A percentile compares a stretch with the other conserved stretches of the same genome.
Evolutionary conservation across 2,888 invertebrate species (phyloP).

Genomic region (Tenodera sinensis): DNA sequence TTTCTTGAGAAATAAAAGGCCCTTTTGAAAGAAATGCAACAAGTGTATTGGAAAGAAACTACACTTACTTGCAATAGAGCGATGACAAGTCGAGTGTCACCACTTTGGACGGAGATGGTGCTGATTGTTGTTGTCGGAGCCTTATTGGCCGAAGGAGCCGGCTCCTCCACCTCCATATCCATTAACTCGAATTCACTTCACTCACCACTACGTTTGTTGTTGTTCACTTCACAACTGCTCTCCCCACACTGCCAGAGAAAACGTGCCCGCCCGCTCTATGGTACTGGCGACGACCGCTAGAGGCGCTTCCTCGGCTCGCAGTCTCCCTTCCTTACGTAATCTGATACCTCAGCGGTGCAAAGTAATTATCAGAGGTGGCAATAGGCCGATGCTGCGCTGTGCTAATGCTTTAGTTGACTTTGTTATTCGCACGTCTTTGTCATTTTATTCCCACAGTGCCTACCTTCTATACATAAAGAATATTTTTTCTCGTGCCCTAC

Average conservation of each 20-base stretch:
- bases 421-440: not conserved
- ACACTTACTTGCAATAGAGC: constrained; percentile 78
- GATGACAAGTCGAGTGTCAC: constrained; percentile 79
- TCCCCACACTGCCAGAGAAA: not conserved
- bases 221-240: not conserved
- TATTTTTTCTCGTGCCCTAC: too few relatives aligned
- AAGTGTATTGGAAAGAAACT: not conserved
- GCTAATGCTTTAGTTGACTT: not conserved
- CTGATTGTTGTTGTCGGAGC: constrained; percentile 73
- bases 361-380: not conserved
- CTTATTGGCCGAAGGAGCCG: constrained; percentile 6
- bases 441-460: not conserved
- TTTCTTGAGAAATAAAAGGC: too few relatives aligned
- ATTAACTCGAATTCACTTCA: constrained; percentile 14
- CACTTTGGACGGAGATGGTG: constrained; percentile 86
- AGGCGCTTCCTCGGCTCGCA: not conserved
- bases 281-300: not conserved
- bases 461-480: not conserved
- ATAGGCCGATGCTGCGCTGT: not conserved
- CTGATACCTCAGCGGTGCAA: not conserved
- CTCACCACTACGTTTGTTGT: not conserved
- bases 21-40: too few relatives aligned
- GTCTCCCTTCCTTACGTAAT: not conserved
- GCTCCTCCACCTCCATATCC: constrained; percentile 15
- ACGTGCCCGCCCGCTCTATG: not conserved